Evolutionary conservation across 2,113 vertebrate genomes (phyloP).

Genomic region (Sander vitreus): DNA sequence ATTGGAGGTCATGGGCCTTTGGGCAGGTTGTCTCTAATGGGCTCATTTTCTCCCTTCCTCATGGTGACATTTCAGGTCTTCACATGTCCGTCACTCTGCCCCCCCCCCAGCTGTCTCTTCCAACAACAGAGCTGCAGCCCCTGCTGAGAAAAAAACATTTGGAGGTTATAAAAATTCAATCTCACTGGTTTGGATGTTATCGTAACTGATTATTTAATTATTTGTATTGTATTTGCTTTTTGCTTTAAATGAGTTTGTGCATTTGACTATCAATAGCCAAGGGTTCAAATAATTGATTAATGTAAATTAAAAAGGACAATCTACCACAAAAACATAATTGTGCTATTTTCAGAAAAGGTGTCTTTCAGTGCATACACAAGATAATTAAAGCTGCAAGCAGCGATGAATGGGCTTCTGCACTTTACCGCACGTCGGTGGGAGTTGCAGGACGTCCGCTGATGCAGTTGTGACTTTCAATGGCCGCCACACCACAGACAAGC

Average conservation of each 20-base stretch:
- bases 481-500: too few relatives aligned
- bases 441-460: too few relatives aligned
- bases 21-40: slow-evolving; percentile 66
- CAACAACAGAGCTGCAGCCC: background rate
- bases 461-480: too few relatives aligned
- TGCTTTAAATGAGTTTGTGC: slow-evolving; percentile 4
- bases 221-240: slow-evolving; percentile 21
- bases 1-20: slow-evolving; percentile 53
- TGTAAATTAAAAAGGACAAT: background rate
- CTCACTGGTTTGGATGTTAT: slow-evolving; percentile 1
- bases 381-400: too few relatives aligned
- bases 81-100: slow-evolving; percentile 46
- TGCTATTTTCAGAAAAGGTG: background rate
- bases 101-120: slow-evolving; percentile 24
- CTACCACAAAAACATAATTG: background rate
- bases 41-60: slow-evolving; percentile 57
- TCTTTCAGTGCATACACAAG: background rate
- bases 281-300: background rate
- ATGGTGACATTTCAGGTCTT: slow-evolving; percentile 65
- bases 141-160: too few relatives aligned
- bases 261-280: background rate
- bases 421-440: too few relatives aligned
- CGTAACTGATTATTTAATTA: slow-evolving; percentile 13
- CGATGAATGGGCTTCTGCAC: too few relatives aligned
- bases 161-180: slow-evolving; percentile 9